Evolutionary conservation across 2,113 vertebrate species (phyloP).

Genomic region (Hassar affinis): DNA sequence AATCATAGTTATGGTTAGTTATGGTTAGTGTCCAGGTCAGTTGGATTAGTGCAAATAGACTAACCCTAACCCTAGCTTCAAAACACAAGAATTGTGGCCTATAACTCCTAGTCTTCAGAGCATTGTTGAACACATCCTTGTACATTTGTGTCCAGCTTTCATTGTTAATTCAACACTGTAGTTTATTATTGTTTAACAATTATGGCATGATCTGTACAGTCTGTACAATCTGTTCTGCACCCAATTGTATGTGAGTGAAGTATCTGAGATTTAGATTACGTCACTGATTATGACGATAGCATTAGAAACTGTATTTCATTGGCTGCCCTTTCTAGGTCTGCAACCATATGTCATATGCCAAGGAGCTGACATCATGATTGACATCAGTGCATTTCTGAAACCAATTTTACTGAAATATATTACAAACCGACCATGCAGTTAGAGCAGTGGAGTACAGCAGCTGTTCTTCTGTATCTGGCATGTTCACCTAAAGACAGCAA

Average conservation of each 20-base stretch:
- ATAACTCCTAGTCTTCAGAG: neutral
- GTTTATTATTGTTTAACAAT: neutral
- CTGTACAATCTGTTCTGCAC: neutral
- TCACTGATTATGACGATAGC: slow-evolving; percentile 21
- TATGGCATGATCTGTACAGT: neutral
- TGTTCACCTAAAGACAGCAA: neutral
- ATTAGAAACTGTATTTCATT: slow-evolving; percentile 8
- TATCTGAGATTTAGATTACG: slow-evolving; percentile 15
- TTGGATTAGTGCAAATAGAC: neutral
- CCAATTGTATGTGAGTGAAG: neutral
- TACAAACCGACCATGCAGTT: neutral
- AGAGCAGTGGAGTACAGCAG: neutral
- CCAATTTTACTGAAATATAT: neutral
- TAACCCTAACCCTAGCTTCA: neutral
- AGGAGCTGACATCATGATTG: slow-evolving; percentile 19
- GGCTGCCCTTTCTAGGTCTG: slow-evolving; percentile 15
- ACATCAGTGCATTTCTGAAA: slow-evolving; percentile 1
- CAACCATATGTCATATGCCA: slow-evolving; percentile 22
- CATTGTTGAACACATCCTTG: no score
- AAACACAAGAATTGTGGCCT: neutral
- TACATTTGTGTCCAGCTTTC: neutral
- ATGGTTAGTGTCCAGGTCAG: neutral
- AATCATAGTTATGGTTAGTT: neutral
- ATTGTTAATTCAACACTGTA: neutral
- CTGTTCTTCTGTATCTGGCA: neutral